Evolutionary conservation across 2,797 vertebrate genomes (phyloP).

Genomic region (Sylvia borin): DNA sequence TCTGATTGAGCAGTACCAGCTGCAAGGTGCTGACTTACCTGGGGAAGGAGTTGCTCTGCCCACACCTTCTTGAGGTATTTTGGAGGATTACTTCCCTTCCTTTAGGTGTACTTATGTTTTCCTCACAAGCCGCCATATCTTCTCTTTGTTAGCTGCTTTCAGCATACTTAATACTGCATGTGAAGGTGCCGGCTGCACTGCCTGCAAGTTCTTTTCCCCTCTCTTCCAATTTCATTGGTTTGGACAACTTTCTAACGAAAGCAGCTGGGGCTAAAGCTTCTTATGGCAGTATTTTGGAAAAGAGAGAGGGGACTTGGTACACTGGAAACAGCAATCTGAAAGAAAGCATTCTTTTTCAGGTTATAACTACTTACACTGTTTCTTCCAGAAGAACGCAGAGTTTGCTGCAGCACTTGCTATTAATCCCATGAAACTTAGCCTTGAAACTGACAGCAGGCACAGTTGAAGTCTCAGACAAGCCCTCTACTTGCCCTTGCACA

Average conservation of each 20-base stretch:
- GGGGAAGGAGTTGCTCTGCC: background rate
- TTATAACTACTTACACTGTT: background rate
- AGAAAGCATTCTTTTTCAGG: background rate
- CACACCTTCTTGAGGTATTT: background rate
- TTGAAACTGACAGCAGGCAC: background rate
- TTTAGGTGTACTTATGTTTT: background rate
- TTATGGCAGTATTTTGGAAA: background rate
- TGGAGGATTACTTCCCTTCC: background rate
- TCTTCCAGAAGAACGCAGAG: background rate
- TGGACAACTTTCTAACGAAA: background rate
- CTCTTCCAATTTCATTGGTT: background rate
- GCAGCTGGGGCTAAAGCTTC: background rate
- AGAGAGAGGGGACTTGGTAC: background rate
- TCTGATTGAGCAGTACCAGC: background rate
- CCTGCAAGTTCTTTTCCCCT: background rate
- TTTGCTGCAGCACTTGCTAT: background rate
- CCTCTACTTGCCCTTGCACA: background rate
- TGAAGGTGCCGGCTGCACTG: background rate
- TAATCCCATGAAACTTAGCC: background rate
- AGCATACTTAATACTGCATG: background rate
- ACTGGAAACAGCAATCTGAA: background rate
- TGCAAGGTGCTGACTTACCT: background rate
- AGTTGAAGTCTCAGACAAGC: background rate
- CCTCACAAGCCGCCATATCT: fast-evolving
- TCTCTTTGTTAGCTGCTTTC: background rate